These are phyloP conservation scores for Apodemia hepburni DNA, from an alignment of 2,888 invertebrate species.

Conservation along the genomic window DNA sequence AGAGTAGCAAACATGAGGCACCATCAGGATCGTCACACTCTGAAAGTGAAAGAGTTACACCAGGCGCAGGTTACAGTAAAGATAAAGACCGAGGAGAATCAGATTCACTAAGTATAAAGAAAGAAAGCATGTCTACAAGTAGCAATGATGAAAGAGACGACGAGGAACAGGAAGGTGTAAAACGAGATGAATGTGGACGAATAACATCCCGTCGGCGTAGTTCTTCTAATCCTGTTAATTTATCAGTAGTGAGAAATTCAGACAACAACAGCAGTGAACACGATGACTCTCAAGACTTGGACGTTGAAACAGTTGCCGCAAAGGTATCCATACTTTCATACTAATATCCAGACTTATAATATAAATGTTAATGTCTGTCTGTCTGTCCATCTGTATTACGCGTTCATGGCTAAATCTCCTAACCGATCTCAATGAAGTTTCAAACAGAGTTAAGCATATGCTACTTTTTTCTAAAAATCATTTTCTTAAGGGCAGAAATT, in stretches of 20 bases:
- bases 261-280: slow-evolving; percentile 80
- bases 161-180: slow-evolving; percentile 72
- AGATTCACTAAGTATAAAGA: slow-evolving; percentile 71
- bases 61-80: slow-evolving; percentile 72
- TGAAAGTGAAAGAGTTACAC: slow-evolving; percentile 70
- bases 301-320: slow-evolving; percentile 75
- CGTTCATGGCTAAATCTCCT: too few relatives aligned
- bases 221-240: slow-evolving; percentile 91
- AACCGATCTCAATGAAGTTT: too few relatives aligned
- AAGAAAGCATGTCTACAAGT: slow-evolving; percentile 75
- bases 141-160: slow-evolving; percentile 76
- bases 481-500: too few relatives aligned
- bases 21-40: slow-evolving; percentile 74
- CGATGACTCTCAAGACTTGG: slow-evolving; percentile 75
- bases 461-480: too few relatives aligned
- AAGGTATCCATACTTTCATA: slow-evolving; percentile 49
- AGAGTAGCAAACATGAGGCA: slow-evolving; percentile 75
- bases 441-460: too few relatives aligned
- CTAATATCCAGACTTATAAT: too few relatives aligned
- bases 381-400: too few relatives aligned
- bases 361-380: too few relatives aligned
- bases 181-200: slow-evolving; percentile 70
- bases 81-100: slow-evolving; percentile 63
- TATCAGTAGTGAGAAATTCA: slow-evolving; percentile 82
- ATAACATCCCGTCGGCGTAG: slow-evolving; percentile 83